Evolutionary conservation across 2,113 vertebrate genomes (phyloP).

Genomic region (Sula dactylatra): DNA sequence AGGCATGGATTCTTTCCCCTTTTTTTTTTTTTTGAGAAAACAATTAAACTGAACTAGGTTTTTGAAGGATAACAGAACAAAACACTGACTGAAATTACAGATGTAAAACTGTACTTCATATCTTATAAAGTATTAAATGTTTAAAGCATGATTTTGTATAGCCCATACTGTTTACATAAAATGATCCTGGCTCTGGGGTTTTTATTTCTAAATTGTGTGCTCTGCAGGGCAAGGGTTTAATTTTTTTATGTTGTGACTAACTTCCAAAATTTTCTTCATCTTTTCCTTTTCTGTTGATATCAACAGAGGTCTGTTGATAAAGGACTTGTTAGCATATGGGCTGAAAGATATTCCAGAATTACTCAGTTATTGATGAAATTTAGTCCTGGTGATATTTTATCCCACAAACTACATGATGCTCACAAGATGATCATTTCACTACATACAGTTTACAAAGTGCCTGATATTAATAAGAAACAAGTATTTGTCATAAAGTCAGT

Average conservation of each 20-base stretch:
- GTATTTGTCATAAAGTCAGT: slow-evolving; percentile 19
- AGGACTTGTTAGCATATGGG: background rate
- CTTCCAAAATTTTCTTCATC: slow-evolving; percentile 58
- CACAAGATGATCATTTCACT: background rate
- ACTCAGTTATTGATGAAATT: background rate
- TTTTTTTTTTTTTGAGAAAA: slow-evolving; percentile 27
- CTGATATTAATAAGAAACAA: background rate
- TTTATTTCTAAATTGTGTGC: slow-evolving; percentile 45
- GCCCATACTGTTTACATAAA: background rate
- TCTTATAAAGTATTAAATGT: slow-evolving; percentile 57
- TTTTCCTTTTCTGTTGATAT: slow-evolving; percentile 47
- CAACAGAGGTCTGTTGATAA: background rate
- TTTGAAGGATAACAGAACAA: slow-evolving; percentile 36
- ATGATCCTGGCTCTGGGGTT: slow-evolving; percentile 3
- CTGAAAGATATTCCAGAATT: background rate
- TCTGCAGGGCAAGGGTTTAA: slow-evolving; percentile 2
- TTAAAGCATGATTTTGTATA: slow-evolving; percentile 53
- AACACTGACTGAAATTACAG: slow-evolving; percentile 40
- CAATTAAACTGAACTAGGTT: slow-evolving; percentile 33
- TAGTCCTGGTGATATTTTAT: background rate
- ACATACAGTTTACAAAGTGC: background rate
- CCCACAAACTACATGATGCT: background rate
- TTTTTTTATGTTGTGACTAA: slow-evolving; percentile 55
- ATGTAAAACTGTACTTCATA: slow-evolving; percentile 16
- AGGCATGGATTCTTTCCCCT: slow-evolving; percentile 14